Evolutionary conservation across 1,140 invertebrate species (phyloP), one percentile per base, ranked within the genome.

Genomic region (Brachionus calyciflorus): DNA sequence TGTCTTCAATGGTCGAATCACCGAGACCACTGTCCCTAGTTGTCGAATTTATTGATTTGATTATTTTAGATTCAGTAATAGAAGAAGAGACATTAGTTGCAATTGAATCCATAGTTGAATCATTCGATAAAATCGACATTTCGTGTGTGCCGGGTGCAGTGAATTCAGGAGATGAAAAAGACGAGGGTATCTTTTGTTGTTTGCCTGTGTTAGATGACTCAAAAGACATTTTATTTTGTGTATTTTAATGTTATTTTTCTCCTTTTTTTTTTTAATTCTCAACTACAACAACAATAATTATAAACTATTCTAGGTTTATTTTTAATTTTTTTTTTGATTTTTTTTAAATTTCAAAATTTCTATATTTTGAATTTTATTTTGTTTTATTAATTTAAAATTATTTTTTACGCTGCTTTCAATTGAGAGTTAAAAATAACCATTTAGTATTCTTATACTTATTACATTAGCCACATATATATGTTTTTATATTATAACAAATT

Each of bases 101-200:
- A 24, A 73, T 73, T n/a, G 46, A 49, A n/a, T 49, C 46, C 46
- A 51, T 49, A 7, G 69, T 73, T 24, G 69, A 73, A 24, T 55
- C 51, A n/a, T 26, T 53, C 9, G 69, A 51, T 30, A 73, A 21
- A 14, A 51, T 28, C 3, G 46, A 49, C 28, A 14, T n/a, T 26
- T 73, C 46, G 19, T 49, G 46, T 0, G 44, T 49, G 2, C 4
- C 21, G 6, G 65, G 41, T 0, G 21, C 69, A 5, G 46, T 49
- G 26, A 73, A 73, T 33, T 73, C 69, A 0, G 69, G 69, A 24
- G 69, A 73, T 4, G 69, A 73, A 37, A 73, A 73, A 12, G 69
- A 73, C 4, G 30, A 51, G 7, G 69, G 44, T 19, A 73, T 51
- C 51, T 51, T 53, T 12, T n/a, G n/a, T n/a, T n/a, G n/a, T n/a